These are phyloP conservation scores for Hybos culiciformis DNA, from an alignment of 2,888 invertebrate genomes.

Conservation along the genomic window DNA sequence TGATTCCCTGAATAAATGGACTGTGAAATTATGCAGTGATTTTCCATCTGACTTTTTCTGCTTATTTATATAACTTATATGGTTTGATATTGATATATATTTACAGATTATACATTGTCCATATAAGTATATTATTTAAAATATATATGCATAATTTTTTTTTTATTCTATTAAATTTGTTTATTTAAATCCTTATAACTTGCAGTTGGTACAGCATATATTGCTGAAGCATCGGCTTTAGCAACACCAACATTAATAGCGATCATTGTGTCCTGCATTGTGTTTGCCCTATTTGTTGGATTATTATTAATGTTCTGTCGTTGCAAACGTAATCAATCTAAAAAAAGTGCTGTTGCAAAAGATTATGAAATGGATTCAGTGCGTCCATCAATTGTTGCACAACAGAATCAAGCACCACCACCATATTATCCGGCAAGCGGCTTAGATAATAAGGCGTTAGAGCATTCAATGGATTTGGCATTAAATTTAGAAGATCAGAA, in stretches of 20 bases:
- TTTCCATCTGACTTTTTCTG: too few species aligned
- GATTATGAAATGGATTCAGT: slow-evolving; percentile 86
- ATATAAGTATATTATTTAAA: not conserved
- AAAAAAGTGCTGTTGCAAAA: slow-evolving; percentile 67
- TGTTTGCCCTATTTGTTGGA: slow-evolving; percentile 63
- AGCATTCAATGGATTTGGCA: slow-evolving; percentile 76
- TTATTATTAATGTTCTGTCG: slow-evolving; percentile 72
- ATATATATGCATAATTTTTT: not conserved
- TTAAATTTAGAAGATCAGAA: slow-evolving; percentile 75
- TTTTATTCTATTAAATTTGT: slow-evolving; percentile 4
- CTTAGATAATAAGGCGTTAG: slow-evolving; percentile 82
- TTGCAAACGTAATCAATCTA: slow-evolving; percentile 66
- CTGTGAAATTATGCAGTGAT: too few species aligned
- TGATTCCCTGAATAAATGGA: too few species aligned
- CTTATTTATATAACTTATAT: too few species aligned
- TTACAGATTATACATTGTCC: too few species aligned
- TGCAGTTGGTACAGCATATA: slow-evolving; percentile 67
- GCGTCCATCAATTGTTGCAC: slow-evolving; percentile 70
- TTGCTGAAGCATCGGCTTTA: slow-evolving; percentile 62
- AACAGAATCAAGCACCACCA: slow-evolving; percentile 75
- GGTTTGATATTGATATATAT: too few species aligned
- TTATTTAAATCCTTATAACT: slow-evolving; percentile 17
- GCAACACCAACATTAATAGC: slow-evolving; percentile 67
- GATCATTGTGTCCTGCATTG: slow-evolving; percentile 63
- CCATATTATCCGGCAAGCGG: slow-evolving; percentile 80